A percentile compares a stretch with the other conserved stretches of the same genome.
Evolutionary conservation across 2,888 invertebrate genomes (phyloP).

Genomic region (Coronaproctus castanopsis): DNA sequence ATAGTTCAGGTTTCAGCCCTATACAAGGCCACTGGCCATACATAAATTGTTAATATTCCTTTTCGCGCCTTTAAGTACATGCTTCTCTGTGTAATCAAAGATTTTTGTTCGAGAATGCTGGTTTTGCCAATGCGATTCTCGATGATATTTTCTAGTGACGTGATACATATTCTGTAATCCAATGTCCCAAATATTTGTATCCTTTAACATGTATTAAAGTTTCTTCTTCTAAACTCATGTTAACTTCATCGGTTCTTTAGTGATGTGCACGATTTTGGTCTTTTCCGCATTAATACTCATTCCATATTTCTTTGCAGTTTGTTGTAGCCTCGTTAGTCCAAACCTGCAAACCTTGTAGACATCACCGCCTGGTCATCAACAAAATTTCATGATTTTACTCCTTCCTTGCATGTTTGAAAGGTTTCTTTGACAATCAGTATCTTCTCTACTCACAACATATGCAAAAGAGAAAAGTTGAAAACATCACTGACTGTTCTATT

Average conservation of each 20-base stretch:
- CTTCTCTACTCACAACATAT: too few species aligned
- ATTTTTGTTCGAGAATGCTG: background rate
- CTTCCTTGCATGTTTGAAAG: background rate
- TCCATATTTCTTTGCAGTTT: background rate
- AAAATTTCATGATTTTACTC: background rate
- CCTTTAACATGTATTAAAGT: background rate
- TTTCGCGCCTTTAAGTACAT: background rate
- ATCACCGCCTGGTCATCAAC: background rate
- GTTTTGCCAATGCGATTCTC: background rate
- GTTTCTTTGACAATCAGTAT: background rate
- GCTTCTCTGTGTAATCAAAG: background rate
- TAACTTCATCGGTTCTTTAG: background rate
- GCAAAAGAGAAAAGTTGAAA: too few species aligned
- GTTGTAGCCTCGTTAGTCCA: background rate
- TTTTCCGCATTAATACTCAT: background rate
- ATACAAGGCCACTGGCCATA: background rate
- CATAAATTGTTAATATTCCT: background rate
- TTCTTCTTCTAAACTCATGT: background rate
- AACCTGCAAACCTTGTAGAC: background rate
- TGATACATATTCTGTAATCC: background rate
- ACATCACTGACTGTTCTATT: too few species aligned
- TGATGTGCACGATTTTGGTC: background rate
- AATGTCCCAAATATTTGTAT: background rate
- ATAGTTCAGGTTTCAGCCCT: background rate
- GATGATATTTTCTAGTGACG: background rate